Evolutionary conservation across 2,113 vertebrate species (phyloP).

Genomic region (Rhabdornis inornatus): DNA sequence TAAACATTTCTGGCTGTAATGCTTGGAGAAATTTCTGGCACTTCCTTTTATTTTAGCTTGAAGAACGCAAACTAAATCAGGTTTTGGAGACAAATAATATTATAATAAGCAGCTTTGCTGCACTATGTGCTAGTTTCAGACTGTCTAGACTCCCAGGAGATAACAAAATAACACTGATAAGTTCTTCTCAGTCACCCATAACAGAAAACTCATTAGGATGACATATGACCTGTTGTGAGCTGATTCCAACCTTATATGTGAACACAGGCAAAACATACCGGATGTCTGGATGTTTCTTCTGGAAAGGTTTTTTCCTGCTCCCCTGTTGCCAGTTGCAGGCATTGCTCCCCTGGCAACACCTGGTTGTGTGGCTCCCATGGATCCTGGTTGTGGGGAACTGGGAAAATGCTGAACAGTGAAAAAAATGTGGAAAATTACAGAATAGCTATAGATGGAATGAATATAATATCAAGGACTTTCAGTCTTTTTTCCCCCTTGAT

Average conservation of each 20-base stretch:
- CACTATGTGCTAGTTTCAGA: neutral
- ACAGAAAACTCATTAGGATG: constrained; percentile 51
- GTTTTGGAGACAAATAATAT: constrained; percentile 28
- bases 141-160: constrained; percentile 52
- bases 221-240: constrained; percentile 15
- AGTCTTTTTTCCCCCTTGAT: neutral
- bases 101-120: neutral
- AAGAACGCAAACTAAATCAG: constrained; percentile 18
- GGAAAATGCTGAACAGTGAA: neutral
- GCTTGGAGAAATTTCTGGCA: neutral
- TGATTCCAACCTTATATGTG: neutral
- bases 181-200: constrained; percentile 35
- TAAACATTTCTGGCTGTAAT: constrained; percentile 10
- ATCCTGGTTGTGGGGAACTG: neutral
- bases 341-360: neutral
- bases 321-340: neutral
- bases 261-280: neutral
- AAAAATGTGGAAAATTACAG: neutral
- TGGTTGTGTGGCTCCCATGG: neutral
- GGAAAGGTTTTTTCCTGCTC: neutral
- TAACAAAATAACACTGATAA: constrained; percentile 48
- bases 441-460: neutral
- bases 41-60: constrained; percentile 51
- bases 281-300: constrained; percentile 4
- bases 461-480: neutral